A percentile compares a stretch with the other conserved stretches of the same genome.
phyloP scores from a whole-genome alignment of 2,797 vertebrate genomes.

The Podarcis lilfordi region DNA sequence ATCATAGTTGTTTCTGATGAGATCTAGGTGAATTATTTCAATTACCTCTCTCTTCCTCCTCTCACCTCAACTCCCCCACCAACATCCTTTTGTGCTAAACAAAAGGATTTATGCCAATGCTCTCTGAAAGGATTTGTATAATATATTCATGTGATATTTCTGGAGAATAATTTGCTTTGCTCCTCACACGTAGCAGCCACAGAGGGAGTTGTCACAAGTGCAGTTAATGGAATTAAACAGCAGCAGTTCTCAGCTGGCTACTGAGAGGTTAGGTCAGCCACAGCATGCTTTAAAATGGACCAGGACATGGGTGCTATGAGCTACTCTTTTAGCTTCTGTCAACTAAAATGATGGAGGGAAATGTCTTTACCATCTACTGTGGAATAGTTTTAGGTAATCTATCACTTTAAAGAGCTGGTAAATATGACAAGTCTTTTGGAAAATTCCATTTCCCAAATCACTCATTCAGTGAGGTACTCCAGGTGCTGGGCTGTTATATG shows the following conservation, averaged over 20 bases:
- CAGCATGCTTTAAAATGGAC: background rate
- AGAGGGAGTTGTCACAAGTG: background rate
- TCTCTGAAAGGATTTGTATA: constrained; percentile 33
- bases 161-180: constrained; percentile 23
- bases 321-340: background rate
- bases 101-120: constrained; percentile 21
- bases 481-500: background rate
- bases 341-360: too few species aligned
- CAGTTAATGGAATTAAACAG: constrained; percentile 36
- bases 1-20: constrained; percentile 15
- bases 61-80: background rate
- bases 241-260: background rate
- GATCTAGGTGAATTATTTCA: background rate
- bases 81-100: background rate
- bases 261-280: background rate
- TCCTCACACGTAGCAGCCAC: background rate
- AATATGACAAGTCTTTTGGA: background rate
- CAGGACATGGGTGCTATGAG: background rate
- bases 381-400: background rate
- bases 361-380: background rate
- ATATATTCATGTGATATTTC: constrained; percentile 3
- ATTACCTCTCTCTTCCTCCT: background rate
- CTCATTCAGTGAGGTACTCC: background rate
- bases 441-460: background rate
- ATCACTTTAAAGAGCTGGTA: background rate